Base-by-base conservation (phyloP, 2,797 vertebrate genomes). In the Rhabdomys pumilio region DNA sequence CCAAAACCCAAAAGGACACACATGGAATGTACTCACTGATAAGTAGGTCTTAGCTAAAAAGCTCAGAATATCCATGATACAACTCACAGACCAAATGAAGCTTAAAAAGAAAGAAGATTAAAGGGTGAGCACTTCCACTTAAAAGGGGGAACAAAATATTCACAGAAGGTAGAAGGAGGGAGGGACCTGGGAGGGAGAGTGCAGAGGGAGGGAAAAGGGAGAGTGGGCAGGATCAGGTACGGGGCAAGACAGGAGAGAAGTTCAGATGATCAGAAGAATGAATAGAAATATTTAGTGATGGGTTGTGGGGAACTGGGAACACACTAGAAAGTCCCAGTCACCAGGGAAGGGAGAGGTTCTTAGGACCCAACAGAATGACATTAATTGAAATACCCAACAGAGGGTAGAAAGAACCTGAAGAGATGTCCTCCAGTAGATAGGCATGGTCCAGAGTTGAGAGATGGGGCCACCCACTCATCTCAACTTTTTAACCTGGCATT, bases 171-270 rank as follows among this genome's bases (percentile, higher is more conserved):
- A 38, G 17, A 72, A 38, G n/a, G 2, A 20, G 7, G 34, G 69
- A 72, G n/a, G 19, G n/a, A 38, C 8, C 8, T 20, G 17, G n/a
- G n/a, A 72, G 17, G 69, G 69, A 38, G 17, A 38, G 8, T 38
- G 3, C 3, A 72, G n/a, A 19, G 1, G 7, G 8, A 10, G 17
- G 69, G 3, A 38, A 38, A 20, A 3, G 19, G 34, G 69, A 1
- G 3, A 1, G 57, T 17, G 7, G n/a, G n/a, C 1, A 20, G 34
- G 69, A 72, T 72, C 17, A 72, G 17, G 3, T 20, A 72, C 38
- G 69, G n/a, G 34, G 38, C 20, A n/a, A 72, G 69, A 38, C 17
- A 72, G 69, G n/a, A 38, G 3, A 72, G 69, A 72, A 38, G 17
- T 17, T n/a, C 69, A 20, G n/a, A 72, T 8, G 1, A 17, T 72